Conservation (phyloP, 1,140 invertebrate genomes). For the Cataglyphis hispanica region DNA sequence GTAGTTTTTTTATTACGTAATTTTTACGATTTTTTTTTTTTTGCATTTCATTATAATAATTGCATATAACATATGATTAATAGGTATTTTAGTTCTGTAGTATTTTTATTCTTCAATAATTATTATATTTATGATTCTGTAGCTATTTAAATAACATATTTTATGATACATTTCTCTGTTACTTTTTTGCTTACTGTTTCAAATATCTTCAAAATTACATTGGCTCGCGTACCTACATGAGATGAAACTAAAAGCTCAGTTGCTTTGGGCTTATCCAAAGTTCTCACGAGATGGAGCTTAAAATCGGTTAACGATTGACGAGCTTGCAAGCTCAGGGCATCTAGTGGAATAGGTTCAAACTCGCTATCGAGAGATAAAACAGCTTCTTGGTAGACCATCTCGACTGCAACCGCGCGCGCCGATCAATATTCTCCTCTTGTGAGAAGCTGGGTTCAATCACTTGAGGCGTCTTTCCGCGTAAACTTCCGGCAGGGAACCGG, state of each 20-base stretch:
- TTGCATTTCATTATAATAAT: neutral
- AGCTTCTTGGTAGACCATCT: conserved; percentile 66
- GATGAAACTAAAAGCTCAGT: conserved; percentile 29
- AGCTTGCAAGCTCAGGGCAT: conserved; percentile 76
- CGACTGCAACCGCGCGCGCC: conserved; percentile 2
- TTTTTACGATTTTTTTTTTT: too few species aligned
- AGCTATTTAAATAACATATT: neutral
- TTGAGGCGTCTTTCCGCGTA: neutral
- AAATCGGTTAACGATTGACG: conserved; percentile 13
- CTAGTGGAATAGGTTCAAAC: conserved; percentile 68
- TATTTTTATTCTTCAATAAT: conserved; percentile 18
- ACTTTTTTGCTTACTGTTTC: neutral
- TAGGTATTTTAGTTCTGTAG: neutral
- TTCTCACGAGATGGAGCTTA: conserved; percentile 66
- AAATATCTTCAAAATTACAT: neutral
- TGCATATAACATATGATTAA: neutral
- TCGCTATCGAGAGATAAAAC: conserved; percentile 76
- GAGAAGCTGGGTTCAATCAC: conserved; percentile 45
- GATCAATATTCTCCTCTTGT: conserved; percentile 78
- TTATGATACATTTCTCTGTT: neutral
- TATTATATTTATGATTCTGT: neutral
- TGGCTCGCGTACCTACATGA: conserved; percentile 8
- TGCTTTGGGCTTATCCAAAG: conserved; percentile 22
- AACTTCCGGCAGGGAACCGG: conserved; percentile 38
- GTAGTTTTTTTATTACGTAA: too few species aligned